Evolutionary conservation across 2,797 vertebrate species (phyloP).

Genomic region (Telmatherina bonti): DNA sequence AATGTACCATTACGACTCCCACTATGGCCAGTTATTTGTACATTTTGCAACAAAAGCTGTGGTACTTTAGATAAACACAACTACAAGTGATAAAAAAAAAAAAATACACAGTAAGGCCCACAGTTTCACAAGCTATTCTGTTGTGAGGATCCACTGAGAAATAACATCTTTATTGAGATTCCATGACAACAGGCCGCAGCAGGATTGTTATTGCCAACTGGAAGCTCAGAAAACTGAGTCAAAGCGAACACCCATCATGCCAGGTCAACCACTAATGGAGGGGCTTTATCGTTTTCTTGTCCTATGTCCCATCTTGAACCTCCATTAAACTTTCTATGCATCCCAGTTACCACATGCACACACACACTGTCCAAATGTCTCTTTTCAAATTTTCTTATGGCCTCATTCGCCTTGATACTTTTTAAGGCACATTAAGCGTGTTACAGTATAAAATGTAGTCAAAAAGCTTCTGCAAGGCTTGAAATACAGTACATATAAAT

Average conservation of each 20-base stretch:
- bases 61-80: constrained; percentile 58
- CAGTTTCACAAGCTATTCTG: constrained; percentile 61
- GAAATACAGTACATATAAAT: constrained; percentile 70
- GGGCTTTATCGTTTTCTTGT: constrained; percentile 52
- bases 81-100: constrained; percentile 55
- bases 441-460: constrained; percentile 69
- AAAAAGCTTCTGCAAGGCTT: constrained; percentile 63
- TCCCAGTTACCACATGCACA: constrained; percentile 60
- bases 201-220: constrained; percentile 76
- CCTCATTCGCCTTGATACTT: constrained; percentile 37
- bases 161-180: constrained; percentile 78
- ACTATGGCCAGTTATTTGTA: constrained; percentile 53
- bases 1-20: constrained; percentile 58
- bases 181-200: constrained; percentile 77
- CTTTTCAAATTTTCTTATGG: constrained; percentile 48
- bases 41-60: constrained; percentile 49
- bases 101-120: constrained; percentile 60
- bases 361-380: constrained; percentile 45
- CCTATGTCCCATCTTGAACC: constrained; percentile 71
- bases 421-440: constrained; percentile 70
- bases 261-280: constrained; percentile 68
- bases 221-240: constrained; percentile 62
- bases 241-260: constrained; percentile 65
- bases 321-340: constrained; percentile 56
- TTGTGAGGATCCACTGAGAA: constrained; percentile 61